These are phyloP conservation scores for Anableps anableps DNA, from an alignment of 2,797 vertebrate genomes.

Conservation along the genomic window DNA sequence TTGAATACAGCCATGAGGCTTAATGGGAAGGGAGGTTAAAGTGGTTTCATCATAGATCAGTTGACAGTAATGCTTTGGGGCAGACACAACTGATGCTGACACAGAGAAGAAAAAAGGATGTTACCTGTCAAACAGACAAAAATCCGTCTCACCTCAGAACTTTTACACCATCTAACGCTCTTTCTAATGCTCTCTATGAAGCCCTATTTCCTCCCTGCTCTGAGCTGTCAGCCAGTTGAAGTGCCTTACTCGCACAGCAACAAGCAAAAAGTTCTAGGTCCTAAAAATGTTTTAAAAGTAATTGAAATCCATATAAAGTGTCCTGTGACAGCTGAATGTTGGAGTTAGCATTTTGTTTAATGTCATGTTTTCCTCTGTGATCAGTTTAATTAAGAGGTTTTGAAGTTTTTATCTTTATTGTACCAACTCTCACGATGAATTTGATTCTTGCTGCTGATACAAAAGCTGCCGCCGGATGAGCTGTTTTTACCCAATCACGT, in stretches of 20 bases:
- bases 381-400: neutral
- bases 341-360: neutral
- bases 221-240: slow-evolving; percentile 14
- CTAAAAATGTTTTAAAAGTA: neutral
- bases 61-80: slow-evolving; percentile 75
- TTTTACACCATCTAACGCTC: slow-evolving; percentile 44
- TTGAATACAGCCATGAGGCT: slow-evolving; percentile 55
- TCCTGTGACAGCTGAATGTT: neutral
- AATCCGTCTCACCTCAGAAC: slow-evolving; percentile 73
- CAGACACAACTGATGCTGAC: slow-evolving; percentile 75
- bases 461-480: neutral
- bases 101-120: slow-evolving; percentile 70
- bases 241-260: neutral
- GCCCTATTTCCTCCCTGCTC: slow-evolving; percentile 20
- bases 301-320: neutral
- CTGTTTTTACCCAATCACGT: neutral
- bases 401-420: neutral
- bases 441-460: neutral
- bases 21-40: slow-evolving; percentile 47
- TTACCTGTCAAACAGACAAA: slow-evolving; percentile 75
- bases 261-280: neutral
- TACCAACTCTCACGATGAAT: neutral
- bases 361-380: neutral
- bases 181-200: slow-evolving; percentile 5
- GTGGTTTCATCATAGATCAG: slow-evolving; percentile 59